phyloP scores from a whole-genome alignment of 2,797 vertebrate genomes.

The Synaphobranchus kaupii region DNA sequence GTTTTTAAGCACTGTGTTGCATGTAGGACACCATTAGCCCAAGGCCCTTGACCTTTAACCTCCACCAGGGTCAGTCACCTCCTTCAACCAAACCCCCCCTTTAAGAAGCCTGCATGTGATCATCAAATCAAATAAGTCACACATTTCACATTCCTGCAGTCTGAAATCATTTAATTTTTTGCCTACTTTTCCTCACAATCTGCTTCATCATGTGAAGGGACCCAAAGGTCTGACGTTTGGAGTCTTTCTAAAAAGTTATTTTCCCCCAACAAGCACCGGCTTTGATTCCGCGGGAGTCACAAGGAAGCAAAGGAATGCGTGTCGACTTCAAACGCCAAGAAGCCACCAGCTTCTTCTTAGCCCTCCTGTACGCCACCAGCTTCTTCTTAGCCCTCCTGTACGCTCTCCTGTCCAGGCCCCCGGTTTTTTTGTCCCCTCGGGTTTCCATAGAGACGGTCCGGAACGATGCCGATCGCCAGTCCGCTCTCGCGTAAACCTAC shows the following conservation, averaged over 20 bases:
- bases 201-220: constrained; percentile 64
- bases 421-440: neutral
- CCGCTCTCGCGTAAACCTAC: neutral
- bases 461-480: neutral
- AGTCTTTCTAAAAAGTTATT: constrained; percentile 53
- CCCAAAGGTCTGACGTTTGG: constrained; percentile 49
- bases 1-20: constrained; percentile 49
- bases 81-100: constrained; percentile 44
- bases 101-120: constrained; percentile 60
- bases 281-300: constrained; percentile 51
- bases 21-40: constrained; percentile 71
- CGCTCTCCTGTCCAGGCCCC: constrained; percentile 10
- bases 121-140: constrained; percentile 78
- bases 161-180: constrained; percentile 78
- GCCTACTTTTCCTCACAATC: constrained; percentile 53
- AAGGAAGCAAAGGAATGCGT: constrained; percentile 42
- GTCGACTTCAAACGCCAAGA: constrained; percentile 57
- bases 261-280: constrained; percentile 56
- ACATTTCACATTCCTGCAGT: constrained; percentile 78
- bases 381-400: constrained; percentile 45
- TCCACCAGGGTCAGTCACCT: constrained; percentile 37
- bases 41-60: constrained; percentile 63
- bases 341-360: constrained; percentile 44
- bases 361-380: constrained; percentile 50
- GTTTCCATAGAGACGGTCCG: constrained; percentile 12